Percentiles rank a stretch among this genome's conserved stretches.
Conservation (phyloP, 2,113 vertebrate species). For the Oreocharis arfaki region DNA sequence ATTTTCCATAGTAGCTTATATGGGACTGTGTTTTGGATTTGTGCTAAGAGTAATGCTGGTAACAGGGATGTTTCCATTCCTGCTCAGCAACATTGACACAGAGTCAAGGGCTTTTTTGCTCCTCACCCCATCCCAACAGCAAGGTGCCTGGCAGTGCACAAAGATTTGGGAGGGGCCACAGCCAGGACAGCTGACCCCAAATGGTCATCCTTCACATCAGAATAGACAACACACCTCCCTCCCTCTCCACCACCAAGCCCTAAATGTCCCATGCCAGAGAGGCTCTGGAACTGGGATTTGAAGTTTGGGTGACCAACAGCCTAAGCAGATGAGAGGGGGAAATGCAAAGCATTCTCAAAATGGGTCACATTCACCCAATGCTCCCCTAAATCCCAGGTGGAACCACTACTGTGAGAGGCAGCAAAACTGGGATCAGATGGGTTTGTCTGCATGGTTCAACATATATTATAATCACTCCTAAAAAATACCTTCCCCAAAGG, state of each 20-base stretch:
- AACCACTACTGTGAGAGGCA: background rate
- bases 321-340: background rate
- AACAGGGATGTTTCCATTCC: background rate
- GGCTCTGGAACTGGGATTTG: background rate
- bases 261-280: background rate
- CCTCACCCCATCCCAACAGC: background rate
- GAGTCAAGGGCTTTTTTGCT: background rate
- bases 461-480: background rate
- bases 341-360: background rate
- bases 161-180: background rate
- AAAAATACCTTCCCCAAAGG: background rate
- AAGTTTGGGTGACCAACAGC: background rate
- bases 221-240: rapidly evolving
- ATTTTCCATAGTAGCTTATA: background rate
- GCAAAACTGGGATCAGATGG: background rate
- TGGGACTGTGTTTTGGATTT: background rate
- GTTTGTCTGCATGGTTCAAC: background rate
- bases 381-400: background rate
- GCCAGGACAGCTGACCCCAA: background rate
- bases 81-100: background rate
- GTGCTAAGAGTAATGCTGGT: background rate
- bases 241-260: background rate
- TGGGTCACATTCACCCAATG: background rate
- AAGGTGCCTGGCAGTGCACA: background rate
- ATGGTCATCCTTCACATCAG: background rate